Evolutionary conservation across 2,797 vertebrate genomes (phyloP), one percentile per base, ranked within the genome.

Genomic region (Esox lucius): DNA sequence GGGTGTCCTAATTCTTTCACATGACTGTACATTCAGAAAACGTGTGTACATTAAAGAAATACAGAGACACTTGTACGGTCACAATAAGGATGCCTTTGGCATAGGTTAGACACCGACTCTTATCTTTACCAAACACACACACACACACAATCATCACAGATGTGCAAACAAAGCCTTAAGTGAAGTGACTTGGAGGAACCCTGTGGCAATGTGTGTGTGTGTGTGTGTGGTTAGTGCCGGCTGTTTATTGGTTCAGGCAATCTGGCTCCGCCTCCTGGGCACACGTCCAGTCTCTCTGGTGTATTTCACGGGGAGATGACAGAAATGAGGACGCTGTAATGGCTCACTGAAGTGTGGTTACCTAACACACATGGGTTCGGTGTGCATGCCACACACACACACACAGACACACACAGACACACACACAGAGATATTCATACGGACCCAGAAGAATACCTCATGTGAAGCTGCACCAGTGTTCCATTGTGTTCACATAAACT

Each of bases 211-310:
- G 68, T 39, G 68, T 26, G 53, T 22, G 24, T 26, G 53, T 22
- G 24, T 5, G 68, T 53, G 51, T 76, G 13, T 65, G 77, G 77
- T 75, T 68, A 51, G 72, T 76, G 71, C 56, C 65, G 79, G 71
- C 72, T 72, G 78, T 31, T 80, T 76, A 78, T 75, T 84, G 70
- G 75, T 71, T 79, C 78, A 83, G 74, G 81, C 81, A 81, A 87
- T 73, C 69, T 85, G 72, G 82, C 74, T 77, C 82, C 81, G 81
- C 82, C 35, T 78, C 80, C 70, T 7, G 24, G n/a, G 61, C 8
- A 12, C 11, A 64, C 12, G 5, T 26, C 39, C 39, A 1, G 39
- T 42, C 39, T 42, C 39, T 42, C 39, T 42, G 39, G 5, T 6
- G 39, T 42, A 9, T 42, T 42, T 42, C 39, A 42, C 39, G 9